Evolutionary conservation across 1,140 invertebrate genomes (phyloP), one percentile per base, ranked within the genome.

Genomic region (Drosophila sp.): DNA sequence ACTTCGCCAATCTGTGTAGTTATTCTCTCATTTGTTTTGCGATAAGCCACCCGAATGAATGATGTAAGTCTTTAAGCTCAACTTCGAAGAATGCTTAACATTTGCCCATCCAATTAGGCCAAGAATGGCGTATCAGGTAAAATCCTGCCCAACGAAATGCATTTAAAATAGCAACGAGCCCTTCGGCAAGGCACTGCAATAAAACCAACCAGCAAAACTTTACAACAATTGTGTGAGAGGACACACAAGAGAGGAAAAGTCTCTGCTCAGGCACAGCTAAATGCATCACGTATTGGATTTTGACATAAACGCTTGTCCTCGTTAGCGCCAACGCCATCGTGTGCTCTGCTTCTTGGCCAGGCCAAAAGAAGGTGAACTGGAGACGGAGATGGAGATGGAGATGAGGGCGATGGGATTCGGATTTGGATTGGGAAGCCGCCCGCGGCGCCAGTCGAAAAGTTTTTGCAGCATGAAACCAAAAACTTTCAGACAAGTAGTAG

Each of bases 301-400:
- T 89, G 84, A 89, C 84, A 89, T 89, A 89, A 89, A 89, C 84
- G 84, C 84, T 89, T 89, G 84, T 89, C 84, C 84, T 89, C 84
- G 84, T 89, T 89, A 89, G 84, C 84, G 84, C 84, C 83, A 50
- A 10, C n/a, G 79, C 77, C 77, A 77, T 89, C 84, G 80, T 89
- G 84, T 84, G 80, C 58, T 69, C 50, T 62, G 27, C 65, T 62
- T 57, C 35, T 35, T 29, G 44, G 44, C 44, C 44, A 6, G 44
- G 44, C 44, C 44, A 50, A 50, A 50, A 27, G 44, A 70, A 75
- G 55, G 62, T 75, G 76, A 58, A 58, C 50, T 55, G 38, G 63
- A 55, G 65, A 6, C 62, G 71, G 64, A 29, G 57, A 69, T 72
- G 69, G 62, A 55, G 61, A 3, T 65, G 75, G 64, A 33, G 57